Base-by-base conservation (phyloP, 2,888 invertebrate genomes). In the Nomada fabriciana region DNA sequence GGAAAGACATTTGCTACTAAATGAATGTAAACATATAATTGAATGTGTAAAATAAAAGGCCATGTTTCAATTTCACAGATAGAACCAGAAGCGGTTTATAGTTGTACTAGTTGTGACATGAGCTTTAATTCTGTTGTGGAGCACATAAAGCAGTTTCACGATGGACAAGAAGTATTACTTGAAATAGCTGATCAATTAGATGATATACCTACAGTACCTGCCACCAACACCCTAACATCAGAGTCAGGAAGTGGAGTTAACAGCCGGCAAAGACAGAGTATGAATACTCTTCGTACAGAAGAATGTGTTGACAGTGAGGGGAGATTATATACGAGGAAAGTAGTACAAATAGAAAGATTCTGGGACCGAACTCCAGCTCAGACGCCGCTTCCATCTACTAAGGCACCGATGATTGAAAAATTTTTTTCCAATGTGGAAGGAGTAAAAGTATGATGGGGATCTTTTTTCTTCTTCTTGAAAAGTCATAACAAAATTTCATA, bases 111-210 rank as follows among this genome's bases (percentile, higher is more conserved):
- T 76, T 96, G 96, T 89, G 95, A 95, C 2, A 95, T 96, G 71
- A 95, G 95, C 73, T 96, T 96, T 89, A 94, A 94, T 47, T 96
- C 96, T 0, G 95, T 96, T 5, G 93, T 96, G 79, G 96, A 96
- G 1, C 96, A 97, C 89, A 95, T 97, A 87, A 95, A 95, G 80
- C 95, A 95, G 83, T 96, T 95, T 89, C 96, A 97, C 89, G 95
- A 95, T 90, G 96, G 96, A 68, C 96, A 97, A 90, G 96, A 96
- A 92, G 96, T 96, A 72, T 94, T 96, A 64, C 94, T 96, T 76
- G 96, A 96, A 94, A 96, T 94, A 92, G 92, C 91, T 4, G 93
- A 92, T 53, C 92, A 90, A 61, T 78, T 91, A 23, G 88, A 91
- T 13, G 89, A 90, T 69, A 76, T 89, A 67, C 76, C 87, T 60